These are phyloP conservation scores for Epiblema foenella DNA, from an alignment of 2,888 invertebrate species.

Conservation along the genomic window DNA sequence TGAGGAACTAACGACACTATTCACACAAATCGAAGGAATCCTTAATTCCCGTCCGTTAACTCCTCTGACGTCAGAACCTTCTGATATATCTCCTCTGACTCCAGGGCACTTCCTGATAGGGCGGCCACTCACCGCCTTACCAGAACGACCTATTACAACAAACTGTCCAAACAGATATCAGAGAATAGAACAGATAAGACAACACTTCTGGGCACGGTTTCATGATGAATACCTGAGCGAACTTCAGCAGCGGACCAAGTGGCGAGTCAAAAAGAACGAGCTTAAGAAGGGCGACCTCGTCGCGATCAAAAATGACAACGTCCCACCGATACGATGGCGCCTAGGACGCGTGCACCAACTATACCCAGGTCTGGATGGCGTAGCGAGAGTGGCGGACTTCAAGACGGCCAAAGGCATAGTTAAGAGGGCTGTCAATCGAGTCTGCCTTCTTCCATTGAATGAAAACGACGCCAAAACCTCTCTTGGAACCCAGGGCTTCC, in stretches of 20 bases:
- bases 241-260: conserved; percentile 43
- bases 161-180: conserved; percentile 36
- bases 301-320: conserved; percentile 21
- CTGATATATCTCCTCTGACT: conserved; percentile 32
- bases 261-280: not conserved
- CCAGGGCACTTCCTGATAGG: conserved; percentile 33
- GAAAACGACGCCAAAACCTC: not conserved
- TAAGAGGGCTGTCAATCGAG: conserved; percentile 10
- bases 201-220: conserved; percentile 46
- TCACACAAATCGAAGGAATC: conserved; percentile 21
- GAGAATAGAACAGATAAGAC: conserved; percentile 37
- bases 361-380: conserved; percentile 14
- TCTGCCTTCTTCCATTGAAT: conserved; percentile 1
- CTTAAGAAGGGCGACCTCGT: conserved; percentile 20
- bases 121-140: conserved; percentile 18
- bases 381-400: conserved; percentile 14
- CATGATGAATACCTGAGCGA: conserved; percentile 42
- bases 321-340: conserved; percentile 17
- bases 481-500: conserved; percentile 25
- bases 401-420: conserved; percentile 18
- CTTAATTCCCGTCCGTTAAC: conserved; percentile 25
- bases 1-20: conserved; percentile 27
- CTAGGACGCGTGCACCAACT: conserved; percentile 23
- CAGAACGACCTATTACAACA: conserved; percentile 18
- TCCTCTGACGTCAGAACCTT: conserved; percentile 28